Percentiles rank a stretch among this genome's conserved stretches.
phyloP scores from a whole-genome alignment of 2,888 invertebrate species.

The Synanthedon formicaeformis region DNA sequence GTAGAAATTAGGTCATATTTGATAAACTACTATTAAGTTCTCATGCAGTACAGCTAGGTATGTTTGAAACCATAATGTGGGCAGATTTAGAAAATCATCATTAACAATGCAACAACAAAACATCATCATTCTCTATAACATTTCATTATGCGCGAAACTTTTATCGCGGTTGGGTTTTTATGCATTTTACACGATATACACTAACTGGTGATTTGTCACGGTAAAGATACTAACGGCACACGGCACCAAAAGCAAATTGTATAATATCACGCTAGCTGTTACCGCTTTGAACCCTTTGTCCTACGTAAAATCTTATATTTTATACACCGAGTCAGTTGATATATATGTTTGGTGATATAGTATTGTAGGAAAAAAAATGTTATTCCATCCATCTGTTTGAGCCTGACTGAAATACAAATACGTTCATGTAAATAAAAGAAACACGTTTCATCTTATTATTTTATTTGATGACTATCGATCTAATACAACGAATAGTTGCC shows the following conservation, averaged over 20 bases:
- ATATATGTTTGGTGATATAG: too few relatives aligned
- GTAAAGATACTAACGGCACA: conserved; percentile 49
- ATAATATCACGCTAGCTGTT: conserved; percentile 54
- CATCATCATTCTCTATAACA: conserved; percentile 1
- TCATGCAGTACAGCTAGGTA: neutral
- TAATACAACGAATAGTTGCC: too few relatives aligned
- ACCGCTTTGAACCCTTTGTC: conserved; percentile 41
- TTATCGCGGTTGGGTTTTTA: conserved; percentile 17
- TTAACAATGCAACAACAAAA: neutral
- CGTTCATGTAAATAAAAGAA: neutral
- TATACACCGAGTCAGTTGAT: conserved; percentile 7
- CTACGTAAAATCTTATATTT: conserved; percentile 26
- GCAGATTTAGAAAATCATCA: neutral
- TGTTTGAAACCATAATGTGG: neutral
- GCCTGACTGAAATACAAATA: neutral
- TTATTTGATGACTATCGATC: too few relatives aligned
- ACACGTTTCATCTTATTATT: too few relatives aligned
- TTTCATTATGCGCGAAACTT: conserved; percentile 13
- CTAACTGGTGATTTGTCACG: conserved; percentile 48
- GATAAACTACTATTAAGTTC: neutral
- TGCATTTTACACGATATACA: conserved; percentile 22
- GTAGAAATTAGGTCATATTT: conserved; percentile 6
- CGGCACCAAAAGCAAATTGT: conserved; percentile 51
- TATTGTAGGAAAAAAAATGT: too few relatives aligned
- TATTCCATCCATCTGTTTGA: neutral